phyloP scores from a whole-genome alignment of 2,113 vertebrate species.

The Grallaria varia region DNA sequence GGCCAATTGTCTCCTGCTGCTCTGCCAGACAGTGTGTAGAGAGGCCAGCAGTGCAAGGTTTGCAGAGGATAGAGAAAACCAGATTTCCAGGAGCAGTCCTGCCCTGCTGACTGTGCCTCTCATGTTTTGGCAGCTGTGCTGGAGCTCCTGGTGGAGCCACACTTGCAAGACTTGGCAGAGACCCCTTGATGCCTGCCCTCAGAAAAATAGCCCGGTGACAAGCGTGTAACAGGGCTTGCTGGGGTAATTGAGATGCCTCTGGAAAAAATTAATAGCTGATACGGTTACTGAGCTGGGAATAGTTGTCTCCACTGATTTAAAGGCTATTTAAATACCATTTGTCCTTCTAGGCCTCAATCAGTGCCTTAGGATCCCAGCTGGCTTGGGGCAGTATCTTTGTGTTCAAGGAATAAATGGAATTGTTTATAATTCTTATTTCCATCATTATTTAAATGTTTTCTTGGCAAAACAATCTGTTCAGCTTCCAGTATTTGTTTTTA shows the following conservation, averaged over 20 bases:
- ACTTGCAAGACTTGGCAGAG: neutral
- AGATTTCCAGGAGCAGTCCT: neutral
- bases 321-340: conserved; percentile 17
- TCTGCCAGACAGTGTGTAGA: neutral
- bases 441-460: conserved; percentile 49
- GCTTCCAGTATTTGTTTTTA: conserved; percentile 66
- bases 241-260: neutral
- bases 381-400: conserved; percentile 34
- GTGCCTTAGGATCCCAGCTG: neutral
- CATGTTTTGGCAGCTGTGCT: neutral
- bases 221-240: neutral
- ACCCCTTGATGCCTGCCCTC: neutral
- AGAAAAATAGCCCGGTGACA: neutral
- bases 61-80: neutral
- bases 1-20: neutral
- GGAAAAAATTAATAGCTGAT: neutral
- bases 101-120: rapidly evolving
- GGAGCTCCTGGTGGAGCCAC: rapidly evolving
- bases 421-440: conserved; percentile 58
- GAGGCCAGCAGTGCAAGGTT: neutral
- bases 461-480: conserved; percentile 37
- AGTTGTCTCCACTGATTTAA: neutral
- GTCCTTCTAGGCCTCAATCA: neutral
- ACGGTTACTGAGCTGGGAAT: neutral
- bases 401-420: conserved; percentile 11